Conservation (phyloP, 2,888 invertebrate genomes). For the Stenodera caucasica region DNA sequence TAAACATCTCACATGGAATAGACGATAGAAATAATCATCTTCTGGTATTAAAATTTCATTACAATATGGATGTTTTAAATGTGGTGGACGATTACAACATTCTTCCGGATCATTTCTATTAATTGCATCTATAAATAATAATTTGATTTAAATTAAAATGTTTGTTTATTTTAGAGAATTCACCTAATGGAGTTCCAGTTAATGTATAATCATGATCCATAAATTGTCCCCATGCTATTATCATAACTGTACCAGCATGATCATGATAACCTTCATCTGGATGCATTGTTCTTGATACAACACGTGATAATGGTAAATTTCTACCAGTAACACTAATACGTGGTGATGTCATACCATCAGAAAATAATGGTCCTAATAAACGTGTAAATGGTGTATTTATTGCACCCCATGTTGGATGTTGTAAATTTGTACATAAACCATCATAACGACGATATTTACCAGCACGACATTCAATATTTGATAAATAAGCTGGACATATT, state of each 20-base stretch:
- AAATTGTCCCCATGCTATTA: slow-evolving; percentile 93
- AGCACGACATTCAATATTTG: slow-evolving; percentile 84
- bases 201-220: slow-evolving; percentile 93
- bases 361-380: slow-evolving; percentile 76
- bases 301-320: slow-evolving; percentile 76
- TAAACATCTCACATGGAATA: slow-evolving; percentile 83
- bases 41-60: slow-evolving; percentile 86
- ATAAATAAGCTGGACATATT: slow-evolving; percentile 84
- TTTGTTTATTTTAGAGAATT: slow-evolving; percentile 21
- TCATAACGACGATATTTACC: slow-evolving; percentile 86
- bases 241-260: slow-evolving; percentile 91
- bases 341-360: slow-evolving; percentile 84
- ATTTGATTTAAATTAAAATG: background rate
- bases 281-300: slow-evolving; percentile 89
- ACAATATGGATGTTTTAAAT: slow-evolving; percentile 87
- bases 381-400: slow-evolving; percentile 82
- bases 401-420: slow-evolving; percentile 89
- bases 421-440: slow-evolving; percentile 86
- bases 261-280: slow-evolving; percentile 92
- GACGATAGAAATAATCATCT: slow-evolving; percentile 87
- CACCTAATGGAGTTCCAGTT: slow-evolving; percentile 85
- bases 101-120: slow-evolving; percentile 90
- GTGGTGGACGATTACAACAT: slow-evolving; percentile 80
- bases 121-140: slow-evolving; percentile 66
- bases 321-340: slow-evolving; percentile 77